These are phyloP conservation scores for Oenanthe oenanthe DNA, from an alignment of 2,113 vertebrate genomes.

Conservation along the genomic window DNA sequence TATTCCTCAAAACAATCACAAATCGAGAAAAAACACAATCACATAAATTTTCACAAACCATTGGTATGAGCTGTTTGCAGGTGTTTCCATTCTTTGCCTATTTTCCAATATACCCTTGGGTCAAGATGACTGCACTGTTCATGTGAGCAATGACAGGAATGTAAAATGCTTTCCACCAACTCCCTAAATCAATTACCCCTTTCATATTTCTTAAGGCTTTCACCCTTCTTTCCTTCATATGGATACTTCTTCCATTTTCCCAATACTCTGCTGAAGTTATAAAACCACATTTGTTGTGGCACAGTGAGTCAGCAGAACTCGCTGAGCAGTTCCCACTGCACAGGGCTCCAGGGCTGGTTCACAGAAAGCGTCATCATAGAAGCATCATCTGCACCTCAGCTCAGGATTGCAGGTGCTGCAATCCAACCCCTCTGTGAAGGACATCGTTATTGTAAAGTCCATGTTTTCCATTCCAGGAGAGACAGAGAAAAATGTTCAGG, in stretches of 20 bases:
- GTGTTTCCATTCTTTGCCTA: neutral
- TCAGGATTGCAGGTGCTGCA: neutral
- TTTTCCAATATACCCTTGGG: neutral
- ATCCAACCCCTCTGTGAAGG: neutral
- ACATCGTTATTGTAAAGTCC: neutral
- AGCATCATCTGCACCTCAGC: neutral
- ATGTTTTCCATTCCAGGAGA: neutral
- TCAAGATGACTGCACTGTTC: neutral
- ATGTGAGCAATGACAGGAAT: neutral
- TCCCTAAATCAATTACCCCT: neutral
- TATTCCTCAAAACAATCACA: neutral
- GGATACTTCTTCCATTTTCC: neutral
- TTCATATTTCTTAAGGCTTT: neutral
- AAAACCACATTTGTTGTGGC: neutral
- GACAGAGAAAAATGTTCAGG: neutral
- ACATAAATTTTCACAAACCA: neutral
- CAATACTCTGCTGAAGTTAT: neutral
- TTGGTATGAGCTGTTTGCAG: neutral
- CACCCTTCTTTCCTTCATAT: neutral
- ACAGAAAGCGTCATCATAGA: neutral
- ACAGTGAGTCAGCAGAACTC: conserved; percentile 41
- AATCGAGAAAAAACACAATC: neutral
- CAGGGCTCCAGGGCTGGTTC: neutral
- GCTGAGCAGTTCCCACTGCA: neutral
- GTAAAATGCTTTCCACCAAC: neutral